Evolutionary conservation across 2,113 vertebrate species (phyloP).

Genomic region (Ammodytes dubius): DNA sequence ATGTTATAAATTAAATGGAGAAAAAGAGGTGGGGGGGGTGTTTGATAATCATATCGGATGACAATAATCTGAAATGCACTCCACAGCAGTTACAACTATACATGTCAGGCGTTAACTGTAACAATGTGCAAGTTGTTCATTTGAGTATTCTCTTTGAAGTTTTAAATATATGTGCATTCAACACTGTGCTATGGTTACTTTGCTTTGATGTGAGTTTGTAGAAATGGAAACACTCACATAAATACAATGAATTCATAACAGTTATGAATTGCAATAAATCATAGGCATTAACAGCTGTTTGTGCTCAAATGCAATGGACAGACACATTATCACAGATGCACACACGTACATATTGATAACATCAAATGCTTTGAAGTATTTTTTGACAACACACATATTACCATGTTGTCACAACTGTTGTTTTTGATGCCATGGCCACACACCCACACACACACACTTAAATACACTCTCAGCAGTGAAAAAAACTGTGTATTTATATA

Average conservation of each 20-base stretch:
- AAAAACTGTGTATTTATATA: conserved; percentile 4
- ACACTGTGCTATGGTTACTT: background rate
- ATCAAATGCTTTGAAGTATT: conserved; percentile 11
- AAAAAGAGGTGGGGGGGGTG: too few species aligned
- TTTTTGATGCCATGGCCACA: conserved; percentile 24
- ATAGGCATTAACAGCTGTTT: background rate
- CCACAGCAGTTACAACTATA: background rate
- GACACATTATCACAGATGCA: background rate
- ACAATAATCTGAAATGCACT: background rate
- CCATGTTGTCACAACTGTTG: background rate
- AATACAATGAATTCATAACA: background rate
- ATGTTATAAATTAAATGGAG: background rate
- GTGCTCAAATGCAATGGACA: background rate
- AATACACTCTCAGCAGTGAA: background rate
- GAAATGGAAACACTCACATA: background rate
- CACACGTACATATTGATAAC: background rate
- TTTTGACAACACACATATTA: background rate
- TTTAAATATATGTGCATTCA: background rate
- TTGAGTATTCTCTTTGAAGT: conserved; percentile 38
- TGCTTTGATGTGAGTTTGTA: conserved; percentile 11
- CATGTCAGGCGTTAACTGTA: background rate
- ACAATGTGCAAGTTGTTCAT: conserved; percentile 3
- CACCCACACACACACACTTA: conserved; percentile 5
- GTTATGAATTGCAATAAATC: background rate
- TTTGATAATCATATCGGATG: background rate